A percentile compares a stretch with the other conserved stretches of the same genome.
Conservation (phyloP, 1,140 invertebrate species). For the Ectropis grisescens region DNA sequence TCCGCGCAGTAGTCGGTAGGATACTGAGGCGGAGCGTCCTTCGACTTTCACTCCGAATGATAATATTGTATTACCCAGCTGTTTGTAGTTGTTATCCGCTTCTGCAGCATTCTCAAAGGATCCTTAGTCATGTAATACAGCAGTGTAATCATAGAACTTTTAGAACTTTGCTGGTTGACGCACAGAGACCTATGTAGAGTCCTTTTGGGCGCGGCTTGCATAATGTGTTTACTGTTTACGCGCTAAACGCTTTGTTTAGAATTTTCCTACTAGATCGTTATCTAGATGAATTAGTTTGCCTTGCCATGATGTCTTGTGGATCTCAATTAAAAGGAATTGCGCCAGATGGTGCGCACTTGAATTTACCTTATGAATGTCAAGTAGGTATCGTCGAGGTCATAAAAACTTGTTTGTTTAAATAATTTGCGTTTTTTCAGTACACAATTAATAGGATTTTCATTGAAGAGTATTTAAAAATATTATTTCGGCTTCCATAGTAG, state of each 20-base stretch:
- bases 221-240: conserved; percentile 15
- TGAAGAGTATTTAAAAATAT: too few relatives aligned
- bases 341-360: too few relatives aligned
- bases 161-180: background rate
- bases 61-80: conserved; percentile 20
- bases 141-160: too few relatives aligned
- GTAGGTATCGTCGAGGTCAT: too few relatives aligned
- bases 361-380: too few relatives aligned
- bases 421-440: too few relatives aligned
- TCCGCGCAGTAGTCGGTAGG: conserved; percentile 15
- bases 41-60: conserved; percentile 53
- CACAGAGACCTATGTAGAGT: background rate
- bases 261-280: conserved; percentile 9
- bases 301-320: conserved; percentile 11
- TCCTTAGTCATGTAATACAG: too few relatives aligned
- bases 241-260: conserved; percentile 6
- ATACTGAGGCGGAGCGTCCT: conserved; percentile 35
- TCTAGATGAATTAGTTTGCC: conserved; percentile 11
- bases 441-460: too few relatives aligned
- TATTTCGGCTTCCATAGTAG: too few relatives aligned
- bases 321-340: conserved; percentile 6
- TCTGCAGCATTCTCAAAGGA: too few relatives aligned
- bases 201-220: conserved; percentile 19
- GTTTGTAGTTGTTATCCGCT: conserved; percentile 10
- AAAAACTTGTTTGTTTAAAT: too few relatives aligned